A percentile compares a stretch with the other conserved stretches of the same genome.
Conservation (phyloP, 2,113 vertebrate species). For the Romanogobio albipinnatus region DNA sequence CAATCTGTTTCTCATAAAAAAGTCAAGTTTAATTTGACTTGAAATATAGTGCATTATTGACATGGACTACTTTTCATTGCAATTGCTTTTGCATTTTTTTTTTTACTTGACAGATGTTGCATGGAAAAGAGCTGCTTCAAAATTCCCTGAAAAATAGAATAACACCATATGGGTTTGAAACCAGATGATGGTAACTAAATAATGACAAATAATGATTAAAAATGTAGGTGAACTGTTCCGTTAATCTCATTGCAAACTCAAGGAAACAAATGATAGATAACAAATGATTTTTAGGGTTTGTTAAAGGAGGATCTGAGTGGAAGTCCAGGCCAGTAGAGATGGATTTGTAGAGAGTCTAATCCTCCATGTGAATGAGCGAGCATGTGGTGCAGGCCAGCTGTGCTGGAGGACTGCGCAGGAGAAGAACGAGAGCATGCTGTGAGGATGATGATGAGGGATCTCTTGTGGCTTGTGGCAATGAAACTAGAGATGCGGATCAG, state of each 20-base stretch:
- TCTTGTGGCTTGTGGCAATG: constrained; percentile 59
- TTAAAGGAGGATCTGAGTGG: constrained; percentile 48
- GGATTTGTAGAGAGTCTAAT: constrained; percentile 73
- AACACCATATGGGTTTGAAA: not conserved
- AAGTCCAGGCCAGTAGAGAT: constrained; percentile 66
- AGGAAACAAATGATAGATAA: not conserved
- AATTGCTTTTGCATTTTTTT: too few species aligned
- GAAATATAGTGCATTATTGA: not conserved
- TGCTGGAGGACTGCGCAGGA: constrained; percentile 66
- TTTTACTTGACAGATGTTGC: not conserved
- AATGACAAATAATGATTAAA: not conserved
- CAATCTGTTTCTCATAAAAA: not conserved
- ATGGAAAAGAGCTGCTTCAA: not conserved
- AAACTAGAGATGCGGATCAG: constrained; percentile 67
- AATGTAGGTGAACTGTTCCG: not conserved
- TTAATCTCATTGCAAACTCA: not conserved
- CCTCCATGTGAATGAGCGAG: constrained; percentile 76
- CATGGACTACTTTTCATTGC: not conserved
- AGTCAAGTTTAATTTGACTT: not conserved
- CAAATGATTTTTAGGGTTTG: too few species aligned
- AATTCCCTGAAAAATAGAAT: not conserved
- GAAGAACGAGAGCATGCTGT: constrained; percentile 73
- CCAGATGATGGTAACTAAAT: not conserved
- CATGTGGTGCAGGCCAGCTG: constrained; percentile 76
- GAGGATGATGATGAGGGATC: constrained; percentile 80